Conservation (phyloP, 2,797 vertebrate species). For the Macropus fuliginosus region DNA sequence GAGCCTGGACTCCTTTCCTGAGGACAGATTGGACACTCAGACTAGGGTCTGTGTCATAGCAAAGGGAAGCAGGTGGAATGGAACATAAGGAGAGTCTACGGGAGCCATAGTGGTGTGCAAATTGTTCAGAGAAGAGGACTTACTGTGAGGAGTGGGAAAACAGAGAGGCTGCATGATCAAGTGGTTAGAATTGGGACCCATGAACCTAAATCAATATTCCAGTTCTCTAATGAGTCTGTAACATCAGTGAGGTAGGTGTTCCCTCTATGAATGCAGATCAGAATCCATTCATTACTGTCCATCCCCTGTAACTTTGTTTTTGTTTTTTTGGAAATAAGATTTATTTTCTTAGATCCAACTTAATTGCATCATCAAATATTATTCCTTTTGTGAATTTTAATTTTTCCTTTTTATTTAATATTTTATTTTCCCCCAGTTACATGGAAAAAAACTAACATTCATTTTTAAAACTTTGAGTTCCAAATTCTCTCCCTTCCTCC, state of each 20-base stretch:
- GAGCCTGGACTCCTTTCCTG: conserved; percentile 5
- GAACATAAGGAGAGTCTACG: not conserved
- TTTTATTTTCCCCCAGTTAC: too few species aligned
- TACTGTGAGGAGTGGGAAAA: not conserved
- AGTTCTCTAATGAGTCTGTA: not conserved
- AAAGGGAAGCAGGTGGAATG: conserved; percentile 8
- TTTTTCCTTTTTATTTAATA: too few species aligned
- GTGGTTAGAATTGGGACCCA: not conserved
- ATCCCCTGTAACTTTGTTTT: not conserved
- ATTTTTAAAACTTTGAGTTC: too few species aligned
- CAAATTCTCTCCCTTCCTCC: too few species aligned
- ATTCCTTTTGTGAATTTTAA: too few species aligned
- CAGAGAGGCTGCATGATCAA: not conserved
- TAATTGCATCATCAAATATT: too few species aligned
- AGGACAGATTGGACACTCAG: not conserved
- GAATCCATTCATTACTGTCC: not conserved
- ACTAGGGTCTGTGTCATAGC: conserved; percentile 26
- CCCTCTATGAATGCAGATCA: not conserved
- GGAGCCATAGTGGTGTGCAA: fast-evolving
- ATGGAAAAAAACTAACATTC: too few species aligned
- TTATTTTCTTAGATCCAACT: too few species aligned
- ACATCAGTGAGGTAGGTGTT: not conserved
- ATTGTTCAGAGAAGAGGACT: not conserved
- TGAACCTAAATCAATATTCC: not conserved
- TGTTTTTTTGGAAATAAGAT: too few species aligned